These are phyloP conservation scores for Dicrurus megarhynchus DNA, from an alignment of 2,113 vertebrate species.

Conservation along the genomic window DNA sequence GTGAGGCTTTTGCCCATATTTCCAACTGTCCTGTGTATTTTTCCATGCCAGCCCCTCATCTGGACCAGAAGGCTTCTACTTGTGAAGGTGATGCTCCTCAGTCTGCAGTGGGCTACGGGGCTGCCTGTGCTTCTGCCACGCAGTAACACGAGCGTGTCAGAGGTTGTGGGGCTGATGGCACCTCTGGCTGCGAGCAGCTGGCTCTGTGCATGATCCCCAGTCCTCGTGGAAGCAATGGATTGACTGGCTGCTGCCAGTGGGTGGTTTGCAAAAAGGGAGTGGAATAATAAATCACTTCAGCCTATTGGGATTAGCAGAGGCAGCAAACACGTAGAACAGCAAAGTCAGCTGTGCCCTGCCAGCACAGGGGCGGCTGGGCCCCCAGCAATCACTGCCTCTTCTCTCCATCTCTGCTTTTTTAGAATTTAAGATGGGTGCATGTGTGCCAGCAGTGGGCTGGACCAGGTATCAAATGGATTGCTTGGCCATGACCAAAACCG, in stretches of 20 bases:
- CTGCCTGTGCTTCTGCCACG: neutral
- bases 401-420: neutral
- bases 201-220: neutral
- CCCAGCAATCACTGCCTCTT: neutral
- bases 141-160: neutral
- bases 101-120: neutral
- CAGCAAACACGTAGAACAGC: neutral
- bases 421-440: neutral
- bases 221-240: neutral
- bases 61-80: neutral
- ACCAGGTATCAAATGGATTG: neutral
- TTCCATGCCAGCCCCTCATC: neutral
- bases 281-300: neutral
- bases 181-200: neutral
- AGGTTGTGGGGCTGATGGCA: neutral
- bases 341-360: neutral
- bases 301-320: neutral
- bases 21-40: neutral
- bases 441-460: neutral
- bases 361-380: neutral
- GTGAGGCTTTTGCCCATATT: neutral
- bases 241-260: slow-evolving; percentile 8
- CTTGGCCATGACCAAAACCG: accelerated
- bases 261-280: neutral
- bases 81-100: neutral